Evolutionary conservation across 2,888 invertebrate genomes (phyloP).

Genomic region (Adela reaumurella): DNA sequence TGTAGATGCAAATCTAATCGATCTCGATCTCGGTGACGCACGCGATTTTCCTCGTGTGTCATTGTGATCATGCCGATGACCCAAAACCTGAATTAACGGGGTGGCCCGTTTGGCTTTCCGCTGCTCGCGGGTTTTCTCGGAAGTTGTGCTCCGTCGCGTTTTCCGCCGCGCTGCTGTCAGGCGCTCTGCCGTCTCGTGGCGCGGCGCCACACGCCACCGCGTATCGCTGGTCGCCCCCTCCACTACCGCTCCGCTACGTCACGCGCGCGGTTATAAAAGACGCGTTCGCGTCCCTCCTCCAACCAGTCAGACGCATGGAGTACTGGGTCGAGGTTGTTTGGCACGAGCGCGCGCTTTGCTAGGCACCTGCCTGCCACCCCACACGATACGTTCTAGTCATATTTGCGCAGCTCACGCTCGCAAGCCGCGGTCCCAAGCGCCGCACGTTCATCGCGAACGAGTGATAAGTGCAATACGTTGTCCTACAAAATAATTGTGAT

Average conservation of each 20-base stretch:
- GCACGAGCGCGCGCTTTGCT: conserved; percentile 60
- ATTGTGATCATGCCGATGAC: background rate
- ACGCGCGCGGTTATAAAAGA: conserved; percentile 44
- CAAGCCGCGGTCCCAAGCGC: conserved; percentile 37
- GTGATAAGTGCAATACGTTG: conserved; percentile 55
- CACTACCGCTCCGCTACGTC: conserved; percentile 33
- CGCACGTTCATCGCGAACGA: conserved; percentile 50
- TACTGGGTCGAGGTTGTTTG: conserved; percentile 60
- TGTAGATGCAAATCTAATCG: too few relatives aligned
- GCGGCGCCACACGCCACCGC: conserved; percentile 28
- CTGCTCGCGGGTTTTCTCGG: too few relatives aligned
- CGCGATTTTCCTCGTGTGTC: background rate
- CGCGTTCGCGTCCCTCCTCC: conserved; percentile 43
- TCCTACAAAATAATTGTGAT: conserved; percentile 47
- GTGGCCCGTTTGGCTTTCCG: too few relatives aligned
- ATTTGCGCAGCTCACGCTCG: conserved; percentile 47
- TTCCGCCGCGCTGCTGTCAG: background rate
- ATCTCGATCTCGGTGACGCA: background rate
- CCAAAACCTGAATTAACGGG: too few relatives aligned
- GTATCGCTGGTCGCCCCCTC: conserved; percentile 32
- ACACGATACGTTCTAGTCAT: conserved; percentile 54
- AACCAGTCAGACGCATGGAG: conserved; percentile 55
- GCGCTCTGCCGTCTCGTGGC: too few relatives aligned
- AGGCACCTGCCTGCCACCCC: conserved; percentile 57
- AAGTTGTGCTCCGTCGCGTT: background rate